A percentile compares a stretch with the other conserved stretches of the same genome.
Conservation (phyloP, 2,888 invertebrate species). For the Caradrina kadenii region DNA sequence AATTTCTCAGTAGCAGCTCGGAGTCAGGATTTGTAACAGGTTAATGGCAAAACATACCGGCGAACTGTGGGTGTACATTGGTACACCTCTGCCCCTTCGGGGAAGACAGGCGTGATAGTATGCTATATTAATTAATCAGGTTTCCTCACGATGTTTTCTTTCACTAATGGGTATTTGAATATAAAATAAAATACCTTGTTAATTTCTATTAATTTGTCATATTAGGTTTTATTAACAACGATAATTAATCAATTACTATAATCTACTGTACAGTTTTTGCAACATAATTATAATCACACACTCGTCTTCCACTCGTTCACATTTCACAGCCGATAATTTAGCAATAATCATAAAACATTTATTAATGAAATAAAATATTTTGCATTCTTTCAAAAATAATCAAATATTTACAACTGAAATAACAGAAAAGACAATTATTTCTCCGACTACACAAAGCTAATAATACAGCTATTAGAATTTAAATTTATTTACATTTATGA, state of each 20-base stretch:
- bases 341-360: constrained; percentile 24
- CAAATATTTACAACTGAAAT: constrained; percentile 14
- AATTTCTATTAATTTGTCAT: constrained; percentile 26
- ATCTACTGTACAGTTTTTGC: constrained; percentile 28
- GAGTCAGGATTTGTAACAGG: too few species aligned
- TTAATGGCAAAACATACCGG: too few species aligned
- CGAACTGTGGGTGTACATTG: too few species aligned
- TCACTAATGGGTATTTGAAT: too few species aligned
- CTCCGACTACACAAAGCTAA: not conserved
- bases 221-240: constrained; percentile 26
- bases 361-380: constrained; percentile 14
- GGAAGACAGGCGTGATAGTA: too few species aligned
- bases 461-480: not conserved
- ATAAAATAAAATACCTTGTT: constrained; percentile 20
- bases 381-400: not conserved
- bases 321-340: constrained; percentile 52
- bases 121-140: too few species aligned
- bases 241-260: constrained; percentile 5
- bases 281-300: constrained; percentile 30
- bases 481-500: constrained; percentile 19
- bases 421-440: too few species aligned
- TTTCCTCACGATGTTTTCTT: too few species aligned
- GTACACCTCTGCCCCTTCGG: too few species aligned
- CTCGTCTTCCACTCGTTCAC: constrained; percentile 14
- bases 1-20: too few species aligned